These are phyloP conservation scores for Cheilosia pagana DNA, from an alignment of 2,888 invertebrate species.

Conservation along the genomic window DNA sequence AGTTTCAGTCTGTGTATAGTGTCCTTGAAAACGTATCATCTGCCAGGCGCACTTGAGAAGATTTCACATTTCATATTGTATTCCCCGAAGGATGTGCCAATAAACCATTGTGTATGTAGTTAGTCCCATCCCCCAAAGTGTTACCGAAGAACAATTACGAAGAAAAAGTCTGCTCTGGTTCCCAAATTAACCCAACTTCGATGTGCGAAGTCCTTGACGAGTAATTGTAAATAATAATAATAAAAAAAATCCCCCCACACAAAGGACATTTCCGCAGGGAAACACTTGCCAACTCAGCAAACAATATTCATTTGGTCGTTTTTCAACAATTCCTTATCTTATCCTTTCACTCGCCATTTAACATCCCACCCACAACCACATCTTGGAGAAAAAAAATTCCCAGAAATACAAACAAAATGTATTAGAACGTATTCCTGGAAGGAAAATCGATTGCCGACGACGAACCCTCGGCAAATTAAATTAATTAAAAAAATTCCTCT, in stretches of 20 bases:
- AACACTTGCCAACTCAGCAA: slow-evolving; percentile 35
- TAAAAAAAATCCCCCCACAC: not conserved
- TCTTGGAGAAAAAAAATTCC: not conserved
- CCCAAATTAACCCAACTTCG: no score
- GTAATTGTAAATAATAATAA: no score
- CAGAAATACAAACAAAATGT: not conserved
- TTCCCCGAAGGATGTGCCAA: no score
- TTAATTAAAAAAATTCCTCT: slow-evolving; percentile 70
- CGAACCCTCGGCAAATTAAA: slow-evolving; percentile 51
- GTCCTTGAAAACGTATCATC: no score
- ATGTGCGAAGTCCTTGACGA: no score
- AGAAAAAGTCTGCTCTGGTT: no score
- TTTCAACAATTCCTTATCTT: slow-evolving; percentile 38
- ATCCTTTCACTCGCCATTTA: slow-evolving; percentile 28
- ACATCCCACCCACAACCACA: slow-evolving; percentile 7
- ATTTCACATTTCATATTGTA: no score
- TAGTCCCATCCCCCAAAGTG: no score
- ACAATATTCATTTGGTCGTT: slow-evolving; percentile 12
- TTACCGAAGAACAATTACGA: no score
- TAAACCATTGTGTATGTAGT: no score
- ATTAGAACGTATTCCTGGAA: not conserved
- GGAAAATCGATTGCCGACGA: not conserved
- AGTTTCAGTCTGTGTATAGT: no score
- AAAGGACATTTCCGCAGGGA: not conserved
- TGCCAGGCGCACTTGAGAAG: no score